Evolutionary conservation across 2,113 vertebrate genomes (phyloP), one percentile per base, ranked within the genome.

Genomic region (Eptesicus fuscus): DNA sequence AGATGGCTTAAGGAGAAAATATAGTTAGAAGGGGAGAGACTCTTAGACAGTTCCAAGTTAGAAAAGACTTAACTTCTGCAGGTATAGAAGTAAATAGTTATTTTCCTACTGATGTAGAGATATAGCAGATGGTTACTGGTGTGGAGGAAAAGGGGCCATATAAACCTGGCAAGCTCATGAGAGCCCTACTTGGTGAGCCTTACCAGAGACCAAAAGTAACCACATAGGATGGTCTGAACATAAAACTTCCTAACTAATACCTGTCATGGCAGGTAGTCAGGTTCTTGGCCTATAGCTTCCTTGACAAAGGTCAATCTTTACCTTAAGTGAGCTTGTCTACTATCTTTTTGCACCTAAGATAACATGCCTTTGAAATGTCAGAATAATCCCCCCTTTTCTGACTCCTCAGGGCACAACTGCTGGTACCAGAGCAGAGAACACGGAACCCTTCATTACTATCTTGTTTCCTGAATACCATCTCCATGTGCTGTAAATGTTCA

Each of bases 1-100:
- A 96, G 44, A 74, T 22, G 73, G 53, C 30, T 85, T 79, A 89
- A 53, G 32, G 20, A 80, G 37, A 44, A 93, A 95, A 87, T 40
- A 37, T 0, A 83, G 13, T 73, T 79, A 70, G 44, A 73, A 94
- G 22, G 9, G 3, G 25, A 76, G 12, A 71, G 74, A 49, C 28
- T 20, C 9, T 51, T n/a, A 71, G 11, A 30, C 20, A 44, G 25
- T 65, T 84, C 49, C 53, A 17, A 2, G 83, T 47, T 2, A 87
- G 56, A 78, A 23, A 69, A 65, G 23, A 40, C 32, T 82, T 83
- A 16, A 59, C 16, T 69, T 25, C 35, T 6, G 2, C 2, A 88
- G 40, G 18, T 3, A 71, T 11, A 70, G 10, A 83, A 70, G 2
- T n/a, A 87, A 35, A 59, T 91, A 83, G 7, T 16, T 42, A 51